phyloP scores from a whole-genome alignment of 1,140 invertebrate genomes.

The Formica exsecta region DNA sequence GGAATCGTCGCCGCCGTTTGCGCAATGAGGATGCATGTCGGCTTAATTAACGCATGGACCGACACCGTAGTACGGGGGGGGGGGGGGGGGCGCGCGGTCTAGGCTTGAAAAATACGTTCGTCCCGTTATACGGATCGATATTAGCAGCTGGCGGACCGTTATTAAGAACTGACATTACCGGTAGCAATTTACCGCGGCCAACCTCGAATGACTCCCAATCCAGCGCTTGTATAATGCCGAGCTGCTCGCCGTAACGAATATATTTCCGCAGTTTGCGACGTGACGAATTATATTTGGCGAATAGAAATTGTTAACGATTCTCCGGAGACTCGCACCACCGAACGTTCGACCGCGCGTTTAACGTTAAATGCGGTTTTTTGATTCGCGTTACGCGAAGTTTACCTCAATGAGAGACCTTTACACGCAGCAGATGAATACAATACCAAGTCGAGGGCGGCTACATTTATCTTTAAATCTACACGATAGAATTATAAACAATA shows the following conservation, averaged over 20 bases:
- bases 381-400: constrained; percentile 31
- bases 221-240: constrained; percentile 48
- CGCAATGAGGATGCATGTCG: background rate
- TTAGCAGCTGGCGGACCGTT: constrained; percentile 40
- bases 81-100: background rate
- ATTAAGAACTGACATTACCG: constrained; percentile 61
- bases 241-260: constrained; percentile 27
- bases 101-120: constrained; percentile 47
- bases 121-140: constrained; percentile 39
- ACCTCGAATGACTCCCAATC: constrained; percentile 60
- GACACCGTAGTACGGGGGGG: background rate
- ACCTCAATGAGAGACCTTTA: background rate
- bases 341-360: constrained; percentile 33
- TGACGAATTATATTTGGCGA: constrained; percentile 59
- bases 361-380: constrained; percentile 5
- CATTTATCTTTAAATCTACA: background rate
- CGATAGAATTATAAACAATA: background rate
- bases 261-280: constrained; percentile 53
- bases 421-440: background rate
- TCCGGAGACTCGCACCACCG: background rate
- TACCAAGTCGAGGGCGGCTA: background rate
- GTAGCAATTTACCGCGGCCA: constrained; percentile 59
- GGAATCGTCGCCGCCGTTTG: background rate
- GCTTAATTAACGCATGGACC: constrained; percentile 42
- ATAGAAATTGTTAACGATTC: constrained; percentile 58